Evolutionary conservation across 2,888 invertebrate genomes (phyloP).

Genomic region (Nesidiocoris tenuis): DNA sequence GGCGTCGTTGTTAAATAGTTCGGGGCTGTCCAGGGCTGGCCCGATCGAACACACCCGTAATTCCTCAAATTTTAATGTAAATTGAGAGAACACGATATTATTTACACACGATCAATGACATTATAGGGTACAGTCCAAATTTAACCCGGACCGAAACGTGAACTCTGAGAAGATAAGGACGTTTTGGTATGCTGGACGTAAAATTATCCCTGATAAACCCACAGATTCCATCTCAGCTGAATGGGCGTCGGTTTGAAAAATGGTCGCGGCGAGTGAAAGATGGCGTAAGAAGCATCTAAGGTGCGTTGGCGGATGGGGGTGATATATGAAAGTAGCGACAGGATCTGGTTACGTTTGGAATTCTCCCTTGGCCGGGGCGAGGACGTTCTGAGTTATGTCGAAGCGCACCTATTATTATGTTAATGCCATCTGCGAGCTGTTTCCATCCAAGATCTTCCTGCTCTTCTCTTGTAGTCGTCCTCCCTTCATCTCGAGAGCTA

Average conservation of each 20-base stretch:
- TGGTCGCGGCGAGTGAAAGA: not conserved
- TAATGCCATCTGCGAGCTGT: constrained; percentile 1
- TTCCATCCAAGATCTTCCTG: no score
- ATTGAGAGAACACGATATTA: no score
- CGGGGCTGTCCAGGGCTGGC: no score
- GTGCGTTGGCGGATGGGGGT: not conserved
- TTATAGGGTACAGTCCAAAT: no score
- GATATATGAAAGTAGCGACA: not conserved
- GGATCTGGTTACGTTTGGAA: constrained; percentile 1
- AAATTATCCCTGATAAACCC: constrained; percentile 7
- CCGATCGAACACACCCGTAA: no score
- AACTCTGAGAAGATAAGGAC: not conserved
- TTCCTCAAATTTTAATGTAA: no score
- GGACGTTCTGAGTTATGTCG: constrained; percentile 13
- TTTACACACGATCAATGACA: no score
- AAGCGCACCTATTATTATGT: constrained; percentile 18
- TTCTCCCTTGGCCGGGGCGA: not conserved
- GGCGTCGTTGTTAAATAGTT: no score
- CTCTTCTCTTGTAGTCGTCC: not conserved
- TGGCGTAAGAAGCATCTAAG: not conserved
- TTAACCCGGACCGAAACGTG: no score
- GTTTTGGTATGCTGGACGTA: not conserved
- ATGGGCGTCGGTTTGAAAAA: not conserved
- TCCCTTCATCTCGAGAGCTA: constrained; percentile 7
- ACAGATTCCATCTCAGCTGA: not conserved